These are phyloP conservation scores for Oryctes rhinoceros DNA, from an alignment of 1,140 invertebrate genomes.

Conservation along the genomic window DNA sequence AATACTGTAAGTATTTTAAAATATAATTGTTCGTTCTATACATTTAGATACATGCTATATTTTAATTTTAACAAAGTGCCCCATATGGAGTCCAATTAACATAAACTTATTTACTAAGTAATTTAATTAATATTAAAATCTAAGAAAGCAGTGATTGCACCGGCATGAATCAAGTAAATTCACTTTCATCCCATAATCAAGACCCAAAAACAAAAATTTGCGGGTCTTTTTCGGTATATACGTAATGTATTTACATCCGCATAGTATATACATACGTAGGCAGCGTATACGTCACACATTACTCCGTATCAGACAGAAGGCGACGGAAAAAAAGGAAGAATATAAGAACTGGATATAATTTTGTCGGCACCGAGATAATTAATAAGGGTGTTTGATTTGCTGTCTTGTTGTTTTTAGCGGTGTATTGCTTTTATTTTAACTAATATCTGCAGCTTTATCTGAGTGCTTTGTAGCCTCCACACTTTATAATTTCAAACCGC, in stretches of 20 bases:
- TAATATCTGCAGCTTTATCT: slow-evolving; percentile 40
- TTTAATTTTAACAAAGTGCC: too few relatives aligned
- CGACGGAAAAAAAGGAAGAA: neutral
- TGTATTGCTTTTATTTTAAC: slow-evolving; percentile 40
- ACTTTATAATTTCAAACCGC: slow-evolving; percentile 39
- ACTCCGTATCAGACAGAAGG: neutral
- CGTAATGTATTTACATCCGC: too few relatives aligned
- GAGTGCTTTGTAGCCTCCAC: slow-evolving; percentile 33
- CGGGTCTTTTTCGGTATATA: too few relatives aligned
- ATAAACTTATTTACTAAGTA: too few relatives aligned
- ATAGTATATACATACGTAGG: too few relatives aligned
- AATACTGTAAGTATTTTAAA: too few relatives aligned
- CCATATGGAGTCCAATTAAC: too few relatives aligned
- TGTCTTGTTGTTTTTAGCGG: slow-evolving; percentile 39
- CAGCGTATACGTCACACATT: neutral
- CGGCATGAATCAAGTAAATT: too few relatives aligned
- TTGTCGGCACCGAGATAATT: slow-evolving; percentile 37
- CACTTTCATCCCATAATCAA: neutral
- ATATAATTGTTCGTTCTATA: too few relatives aligned
- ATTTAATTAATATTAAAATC: too few relatives aligned
- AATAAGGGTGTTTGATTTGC: slow-evolving; percentile 35
- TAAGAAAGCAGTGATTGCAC: too few relatives aligned
- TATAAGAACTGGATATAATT: slow-evolving; percentile 24
- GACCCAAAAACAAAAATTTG: neutral
- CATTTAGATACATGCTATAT: too few relatives aligned